Percentiles rank a stretch among this genome's conserved stretches.
Conservation (phyloP, 2,797 vertebrate genomes). For the Vultur gryphus region DNA sequence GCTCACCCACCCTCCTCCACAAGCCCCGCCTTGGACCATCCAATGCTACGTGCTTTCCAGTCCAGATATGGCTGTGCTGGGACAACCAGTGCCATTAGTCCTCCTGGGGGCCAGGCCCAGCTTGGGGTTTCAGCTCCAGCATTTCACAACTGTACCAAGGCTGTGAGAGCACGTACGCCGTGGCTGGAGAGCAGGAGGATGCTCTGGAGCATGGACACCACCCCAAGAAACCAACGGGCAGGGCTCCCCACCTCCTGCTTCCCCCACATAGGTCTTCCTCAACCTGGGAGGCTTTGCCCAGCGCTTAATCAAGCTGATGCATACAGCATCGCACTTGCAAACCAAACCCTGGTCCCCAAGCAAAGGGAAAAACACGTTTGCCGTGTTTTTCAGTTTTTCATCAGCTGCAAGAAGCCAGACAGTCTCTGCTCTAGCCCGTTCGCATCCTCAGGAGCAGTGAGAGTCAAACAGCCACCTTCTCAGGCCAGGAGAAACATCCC, state of each 20-base stretch:
- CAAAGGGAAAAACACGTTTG: background rate
- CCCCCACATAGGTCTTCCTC: background rate
- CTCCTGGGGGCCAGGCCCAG: background rate
- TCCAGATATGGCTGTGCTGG: rapidly evolving
- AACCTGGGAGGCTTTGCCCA: background rate
- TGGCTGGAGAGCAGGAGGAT: background rate
- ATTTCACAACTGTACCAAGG: rapidly evolving
- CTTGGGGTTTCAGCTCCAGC: background rate
- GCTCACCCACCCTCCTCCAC: background rate
- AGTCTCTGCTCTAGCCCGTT: background rate
- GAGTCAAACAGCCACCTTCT: background rate
- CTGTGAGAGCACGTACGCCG: rapidly evolving
- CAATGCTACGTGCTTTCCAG: rapidly evolving
- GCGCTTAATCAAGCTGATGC: no score
- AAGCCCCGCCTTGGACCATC: background rate
- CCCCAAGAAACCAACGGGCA: background rate
- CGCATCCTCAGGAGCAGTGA: rapidly evolving
- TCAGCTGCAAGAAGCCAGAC: background rate
- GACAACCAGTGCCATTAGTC: background rate
- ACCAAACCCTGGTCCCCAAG: background rate
- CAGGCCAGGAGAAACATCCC: background rate
- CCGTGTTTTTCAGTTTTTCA: background rate
- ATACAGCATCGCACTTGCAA: background rate
- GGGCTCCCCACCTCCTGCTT: background rate
- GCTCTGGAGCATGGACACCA: background rate